phyloP scores from a whole-genome alignment of 2,888 invertebrate species.

The Nesidiocoris tenuis region DNA sequence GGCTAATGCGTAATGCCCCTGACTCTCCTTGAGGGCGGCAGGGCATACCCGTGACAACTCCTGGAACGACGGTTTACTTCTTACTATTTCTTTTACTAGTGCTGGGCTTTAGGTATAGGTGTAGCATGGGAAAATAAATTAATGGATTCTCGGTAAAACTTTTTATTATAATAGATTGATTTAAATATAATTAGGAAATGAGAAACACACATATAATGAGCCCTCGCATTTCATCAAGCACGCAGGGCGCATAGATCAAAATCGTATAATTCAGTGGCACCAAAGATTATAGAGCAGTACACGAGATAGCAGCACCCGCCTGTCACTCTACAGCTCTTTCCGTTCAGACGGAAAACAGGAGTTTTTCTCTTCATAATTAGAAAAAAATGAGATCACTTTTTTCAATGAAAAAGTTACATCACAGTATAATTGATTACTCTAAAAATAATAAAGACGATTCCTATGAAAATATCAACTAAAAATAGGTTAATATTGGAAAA shows the following conservation, averaged over 20 bases:
- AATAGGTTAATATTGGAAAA: not conserved
- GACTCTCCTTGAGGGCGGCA: too few species aligned
- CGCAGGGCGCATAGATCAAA: not conserved
- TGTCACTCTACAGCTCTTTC: not conserved
- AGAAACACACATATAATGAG: not conserved
- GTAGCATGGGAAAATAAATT: not conserved
- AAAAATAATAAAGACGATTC: not conserved
- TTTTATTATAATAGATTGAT: not conserved
- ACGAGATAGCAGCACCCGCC: not conserved
- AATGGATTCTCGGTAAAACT: not conserved
- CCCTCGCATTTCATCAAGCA: not conserved
- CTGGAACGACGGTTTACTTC: too few species aligned
- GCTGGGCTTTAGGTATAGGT: too few species aligned
- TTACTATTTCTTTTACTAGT: too few species aligned
- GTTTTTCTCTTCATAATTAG: not conserved
- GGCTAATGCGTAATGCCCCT: too few species aligned
- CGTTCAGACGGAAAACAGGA: not conserved
- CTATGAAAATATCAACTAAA: not conserved
- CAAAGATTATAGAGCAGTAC: not conserved
- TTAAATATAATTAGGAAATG: not conserved
- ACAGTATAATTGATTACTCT: not conserved
- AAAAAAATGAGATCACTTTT: not conserved
- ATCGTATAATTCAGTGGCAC: not conserved
- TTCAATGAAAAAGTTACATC: not conserved
- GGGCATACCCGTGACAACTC: too few species aligned